phyloP scores from a whole-genome alignment of 2,888 invertebrate species.

The Drosophila merina region DNA sequence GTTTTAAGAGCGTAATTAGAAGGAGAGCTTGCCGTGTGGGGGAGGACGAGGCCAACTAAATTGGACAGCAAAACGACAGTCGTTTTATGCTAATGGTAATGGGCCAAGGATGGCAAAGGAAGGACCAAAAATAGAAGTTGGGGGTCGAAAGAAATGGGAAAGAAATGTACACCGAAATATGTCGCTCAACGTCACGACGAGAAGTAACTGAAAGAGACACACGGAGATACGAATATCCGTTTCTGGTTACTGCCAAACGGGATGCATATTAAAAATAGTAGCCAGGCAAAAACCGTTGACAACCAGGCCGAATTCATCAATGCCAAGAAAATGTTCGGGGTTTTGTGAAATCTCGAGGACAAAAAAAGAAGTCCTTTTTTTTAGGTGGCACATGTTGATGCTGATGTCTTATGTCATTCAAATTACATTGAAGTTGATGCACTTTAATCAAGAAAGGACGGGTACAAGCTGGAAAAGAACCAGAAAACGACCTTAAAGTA shows the following conservation, averaged over 20 bases:
- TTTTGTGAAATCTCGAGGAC: constrained; percentile 20
- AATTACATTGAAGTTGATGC: constrained; percentile 14
- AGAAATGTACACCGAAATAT: constrained; percentile 38
- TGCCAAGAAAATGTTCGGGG: constrained; percentile 46
- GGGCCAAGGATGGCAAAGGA: constrained; percentile 6
- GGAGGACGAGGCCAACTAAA: constrained; percentile 28
- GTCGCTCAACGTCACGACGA: constrained; percentile 54
- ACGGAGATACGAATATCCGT: constrained; percentile 35
- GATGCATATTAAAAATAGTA: constrained; percentile 65
- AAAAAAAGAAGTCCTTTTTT: not conserved
- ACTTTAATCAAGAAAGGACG: not conserved
- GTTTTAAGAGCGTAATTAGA: constrained; percentile 63
- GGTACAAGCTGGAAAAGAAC: not conserved
- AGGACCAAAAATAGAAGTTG: not conserved
- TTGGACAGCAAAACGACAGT: constrained; percentile 37
- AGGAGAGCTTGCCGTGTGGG: constrained; percentile 32
- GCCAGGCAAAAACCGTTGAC: constrained; percentile 34
- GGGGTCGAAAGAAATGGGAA: constrained; percentile 1
- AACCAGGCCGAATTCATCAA: constrained; percentile 61
- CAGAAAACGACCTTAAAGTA: too few relatives aligned
- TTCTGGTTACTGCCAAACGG: constrained; percentile 57
- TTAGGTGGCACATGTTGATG: constrained; percentile 7
- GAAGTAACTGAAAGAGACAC: constrained; percentile 19
- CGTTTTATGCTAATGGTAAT: constrained; percentile 63
- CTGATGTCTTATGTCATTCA: constrained; percentile 26